Conservation (phyloP, 1,140 invertebrate genomes). For the Macrocentrus cingulum region DNA sequence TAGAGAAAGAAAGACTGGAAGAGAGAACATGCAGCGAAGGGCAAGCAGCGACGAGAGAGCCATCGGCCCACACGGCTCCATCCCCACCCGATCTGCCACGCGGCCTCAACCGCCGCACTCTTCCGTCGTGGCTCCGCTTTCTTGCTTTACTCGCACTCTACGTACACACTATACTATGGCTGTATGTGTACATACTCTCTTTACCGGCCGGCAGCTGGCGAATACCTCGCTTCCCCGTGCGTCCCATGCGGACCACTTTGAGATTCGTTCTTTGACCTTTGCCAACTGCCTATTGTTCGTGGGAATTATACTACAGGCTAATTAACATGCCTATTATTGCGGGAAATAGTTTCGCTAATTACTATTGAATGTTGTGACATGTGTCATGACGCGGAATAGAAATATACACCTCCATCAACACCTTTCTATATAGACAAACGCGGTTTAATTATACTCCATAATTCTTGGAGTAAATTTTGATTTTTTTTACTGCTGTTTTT, state of each 20-base stretch:
- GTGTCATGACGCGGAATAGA: too few relatives aligned
- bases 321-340: too few relatives aligned
- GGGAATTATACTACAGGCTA: background rate
- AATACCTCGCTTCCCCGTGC: constrained; percentile 44
- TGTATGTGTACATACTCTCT: constrained; percentile 58
- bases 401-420: too few relatives aligned
- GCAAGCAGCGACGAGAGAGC: constrained; percentile 7
- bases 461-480: too few relatives aligned
- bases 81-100: constrained; percentile 38
- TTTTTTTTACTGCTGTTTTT: too few relatives aligned
- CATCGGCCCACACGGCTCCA: constrained; percentile 40
- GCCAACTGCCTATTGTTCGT: constrained; percentile 20
- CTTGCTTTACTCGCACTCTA: constrained; percentile 38
- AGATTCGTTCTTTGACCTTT: constrained; percentile 54
- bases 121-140: constrained; percentile 40
- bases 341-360: too few relatives aligned
- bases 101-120: constrained; percentile 23
- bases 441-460: too few relatives aligned
- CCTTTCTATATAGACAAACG: too few relatives aligned
- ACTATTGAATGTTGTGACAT: too few relatives aligned
- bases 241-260: constrained; percentile 8
- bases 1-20: constrained; percentile 27
- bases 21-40: constrained; percentile 36
- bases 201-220: constrained; percentile 59
- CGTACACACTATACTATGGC: constrained; percentile 19